Base-by-base conservation (phyloP, 1,140 invertebrate genomes). In the Druon quercuslanigerum region DNA sequence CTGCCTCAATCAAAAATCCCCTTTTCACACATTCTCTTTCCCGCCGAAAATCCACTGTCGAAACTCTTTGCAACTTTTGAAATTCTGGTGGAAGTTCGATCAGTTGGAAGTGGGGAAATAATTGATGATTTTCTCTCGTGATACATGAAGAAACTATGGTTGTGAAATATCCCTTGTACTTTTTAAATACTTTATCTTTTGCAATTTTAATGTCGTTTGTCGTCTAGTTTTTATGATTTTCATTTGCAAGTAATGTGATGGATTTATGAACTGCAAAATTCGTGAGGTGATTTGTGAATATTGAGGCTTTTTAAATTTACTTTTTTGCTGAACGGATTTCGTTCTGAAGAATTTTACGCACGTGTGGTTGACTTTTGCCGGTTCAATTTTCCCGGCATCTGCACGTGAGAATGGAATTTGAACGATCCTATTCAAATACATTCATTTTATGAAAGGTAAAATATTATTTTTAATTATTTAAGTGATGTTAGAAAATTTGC, bases 281-380 rank as follows among this genome's bases (percentile, higher is more conserved):
- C 60, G 14, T 33, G 33, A n/a, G 25, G 14, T 40, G 60, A 8
- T 66, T 66, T 16, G 60, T 66, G 60, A 66, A 66, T 46, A 66
- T 66, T 46, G 9, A 66, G 25, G 33, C 7, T 16, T 40, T 25
- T 40, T 66, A 40, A 46, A 40, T 66, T 66, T 66, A 66, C 25
- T 66, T 40, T 54, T 54, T 66, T 40, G 25, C 33, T 16, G 40
- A 46, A 40, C 40, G 25, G 40, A 66, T 66, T 66, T 13, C 14
- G 13, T 40, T 66, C 25, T 40, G 60, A 66, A 66, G 20, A 66
- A 66, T 66, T 66, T 66, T 46, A 66, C 60, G 60, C 60, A 66
- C 60, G 60, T 66, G 60, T 14, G 40, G 33, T 40, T 66, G 14
- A n/a, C 46, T 66, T 66, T 66, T 66, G 33, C 60, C 60, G 60